A percentile compares a stretch with the other conserved stretches of the same genome.
Conservation (phyloP, 2,888 invertebrate species). For the Gibbula magus region DNA sequence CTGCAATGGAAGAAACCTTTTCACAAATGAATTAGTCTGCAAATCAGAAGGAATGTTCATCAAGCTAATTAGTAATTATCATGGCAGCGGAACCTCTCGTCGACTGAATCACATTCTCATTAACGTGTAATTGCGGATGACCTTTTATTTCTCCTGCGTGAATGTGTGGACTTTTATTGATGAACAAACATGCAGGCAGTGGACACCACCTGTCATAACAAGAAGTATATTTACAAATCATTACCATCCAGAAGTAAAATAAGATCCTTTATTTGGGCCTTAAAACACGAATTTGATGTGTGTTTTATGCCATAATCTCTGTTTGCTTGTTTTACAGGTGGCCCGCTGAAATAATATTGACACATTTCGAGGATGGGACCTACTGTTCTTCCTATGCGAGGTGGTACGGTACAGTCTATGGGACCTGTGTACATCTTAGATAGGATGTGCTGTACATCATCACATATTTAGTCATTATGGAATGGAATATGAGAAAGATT, state of each 20-base stretch:
- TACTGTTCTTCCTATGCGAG: background rate
- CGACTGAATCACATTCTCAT: background rate
- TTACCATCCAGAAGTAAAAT: background rate
- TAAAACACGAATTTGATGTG: background rate
- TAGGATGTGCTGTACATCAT: background rate
- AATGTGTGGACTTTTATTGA: background rate
- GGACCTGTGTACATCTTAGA: background rate
- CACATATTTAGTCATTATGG: too few species aligned
- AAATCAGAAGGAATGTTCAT: too few species aligned
- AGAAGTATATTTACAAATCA: background rate
- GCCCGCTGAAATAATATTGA: background rate
- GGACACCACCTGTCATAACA: background rate
- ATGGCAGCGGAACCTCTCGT: too few species aligned
- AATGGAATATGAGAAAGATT: too few species aligned
- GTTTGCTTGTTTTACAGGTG: conserved; percentile 10
- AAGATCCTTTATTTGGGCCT: background rate
- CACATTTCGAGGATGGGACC: background rate
- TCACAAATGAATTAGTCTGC: too few species aligned
- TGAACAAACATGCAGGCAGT: background rate
- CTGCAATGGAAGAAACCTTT: too few species aligned
- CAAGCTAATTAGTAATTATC: too few species aligned
- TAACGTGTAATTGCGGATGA: background rate
- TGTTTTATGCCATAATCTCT: background rate
- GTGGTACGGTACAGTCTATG: background rate
- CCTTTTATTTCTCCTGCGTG: background rate